Evolutionary conservation across 2,888 invertebrate species (phyloP), one percentile per base, ranked within the genome.

Genomic region (Digitonthophagus gazella): DNA sequence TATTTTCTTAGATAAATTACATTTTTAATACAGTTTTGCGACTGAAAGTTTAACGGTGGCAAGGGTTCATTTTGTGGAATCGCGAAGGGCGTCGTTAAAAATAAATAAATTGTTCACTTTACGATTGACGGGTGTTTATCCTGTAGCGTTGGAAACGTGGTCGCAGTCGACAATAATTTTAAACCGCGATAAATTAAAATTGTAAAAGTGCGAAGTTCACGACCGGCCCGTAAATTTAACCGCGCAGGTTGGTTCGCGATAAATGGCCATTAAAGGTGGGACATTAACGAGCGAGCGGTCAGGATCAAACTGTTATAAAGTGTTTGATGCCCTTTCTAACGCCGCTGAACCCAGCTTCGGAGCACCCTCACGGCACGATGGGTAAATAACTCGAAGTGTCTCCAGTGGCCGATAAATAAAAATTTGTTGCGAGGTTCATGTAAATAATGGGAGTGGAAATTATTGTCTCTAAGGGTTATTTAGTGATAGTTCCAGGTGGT

Each of bases 401-500:
- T 58, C 67, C 56, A 16, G 64, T 64, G 67, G 64, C 15, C 57
- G 28, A 64, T 68, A 68, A 68, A 68, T 68, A 68, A 68, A 68
- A 68, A 68, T 68, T 68, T 68, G 64, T 56, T 57, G 19, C 67
- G 67, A 44, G 67, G 22, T 64, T 22, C 67, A 68, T 68, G 67
- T 68, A 68, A 68, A 68, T 68, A 64, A 22, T 18, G 56, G 55
- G 67, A 68, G 63, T 64, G 64, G 67, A 28, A 68, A 64, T 68
- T 68, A 68, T 64, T 63, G 67, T 15, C 56, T 19, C 16, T 57
- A 44, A 44, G 11, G 28, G 28, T 44, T 44, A 44, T 44, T 44
- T 44, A 44, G 28, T 44, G 28, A 44, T 44, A 44, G 28, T 44
- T 44, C 28, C 11, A 11, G 11, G 28, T 11, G 6, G 28, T 44